These are phyloP conservation scores for Acleris literana DNA, from an alignment of 2,888 invertebrate genomes.

Conservation along the genomic window DNA sequence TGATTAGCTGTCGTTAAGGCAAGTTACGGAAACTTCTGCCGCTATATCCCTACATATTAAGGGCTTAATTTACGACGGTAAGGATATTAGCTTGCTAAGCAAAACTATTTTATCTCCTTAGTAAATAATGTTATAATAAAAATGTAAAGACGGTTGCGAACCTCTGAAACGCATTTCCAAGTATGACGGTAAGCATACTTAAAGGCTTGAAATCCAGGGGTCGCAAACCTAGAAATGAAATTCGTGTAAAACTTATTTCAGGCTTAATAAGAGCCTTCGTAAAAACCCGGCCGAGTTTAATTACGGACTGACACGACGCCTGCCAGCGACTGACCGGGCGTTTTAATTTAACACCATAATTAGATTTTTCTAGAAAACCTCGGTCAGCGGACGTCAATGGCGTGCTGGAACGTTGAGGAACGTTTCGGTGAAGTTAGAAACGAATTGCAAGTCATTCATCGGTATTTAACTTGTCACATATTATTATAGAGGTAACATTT, in stretches of 20 bases:
- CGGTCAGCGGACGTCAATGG: constrained; percentile 30
- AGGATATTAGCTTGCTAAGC: constrained; percentile 13
- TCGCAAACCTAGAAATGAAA: constrained; percentile 22
- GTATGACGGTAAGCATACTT: neutral
- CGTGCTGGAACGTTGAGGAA: neutral
- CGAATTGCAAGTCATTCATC: too few relatives aligned
- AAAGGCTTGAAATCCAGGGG: constrained; percentile 6
- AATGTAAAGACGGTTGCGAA: too few relatives aligned
- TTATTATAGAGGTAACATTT: too few relatives aligned
- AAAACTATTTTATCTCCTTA: neutral
- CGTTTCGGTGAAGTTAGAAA: neutral
- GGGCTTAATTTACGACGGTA: constrained; percentile 23
- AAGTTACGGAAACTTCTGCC: constrained; percentile 31
- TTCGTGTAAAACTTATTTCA: constrained; percentile 18
- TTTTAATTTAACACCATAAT: constrained; percentile 70
- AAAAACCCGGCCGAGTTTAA: constrained; percentile 61
- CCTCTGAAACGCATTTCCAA: too few relatives aligned
- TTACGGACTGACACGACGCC: constrained; percentile 57
- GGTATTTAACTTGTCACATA: too few relatives aligned
- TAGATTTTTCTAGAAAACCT: constrained; percentile 61
- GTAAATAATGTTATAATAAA: neutral
- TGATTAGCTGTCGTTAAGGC: constrained; percentile 48
- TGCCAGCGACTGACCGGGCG: constrained; percentile 51
- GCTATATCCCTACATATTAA: constrained; percentile 33
- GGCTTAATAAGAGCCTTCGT: constrained; percentile 37